Base-by-base conservation (phyloP, 1,140 invertebrate genomes). In the Dufourea novaeangliae region DNA sequence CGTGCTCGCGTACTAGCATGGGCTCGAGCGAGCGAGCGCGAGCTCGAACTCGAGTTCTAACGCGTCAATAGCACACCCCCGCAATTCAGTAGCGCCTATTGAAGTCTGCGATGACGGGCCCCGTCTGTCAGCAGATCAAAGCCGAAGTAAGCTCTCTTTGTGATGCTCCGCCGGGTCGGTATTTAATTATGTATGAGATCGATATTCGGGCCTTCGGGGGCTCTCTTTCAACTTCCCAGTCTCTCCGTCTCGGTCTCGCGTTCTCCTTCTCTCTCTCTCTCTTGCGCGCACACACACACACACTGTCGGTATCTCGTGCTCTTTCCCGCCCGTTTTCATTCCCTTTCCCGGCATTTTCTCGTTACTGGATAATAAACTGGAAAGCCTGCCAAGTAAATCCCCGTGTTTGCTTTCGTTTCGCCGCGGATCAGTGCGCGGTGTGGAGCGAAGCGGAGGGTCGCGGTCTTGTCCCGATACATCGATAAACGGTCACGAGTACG, bases 111-210 rank as follows among this genome's bases (percentile, higher is more conserved):
- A 91, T 91, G 91, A 92, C 89, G 90, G 88, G 87, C 84, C 90
- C 91, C 90, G 91, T 91, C 90, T 91, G 91, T 92, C 91, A 91
- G 90, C 87, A 91, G 91, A 92, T 92, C 91, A 92, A 92, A 92
- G 91, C 90, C 84, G 88, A 89, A 88, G 88, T 87, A 89, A 92
- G 89, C 90, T 91, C 90, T 91, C 90, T 91, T 92, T 92, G 90
- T 91, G 88, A 90, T 91, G 90, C 90, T 91, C 90, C 90, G 87
- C 89, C 85, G 85, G 84, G 88, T 89, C 88, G 89, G 86, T 92
- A 92, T 92, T 92, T 92, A 92, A 91, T 91, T 91, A 92, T 92
- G 90, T 89, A 91, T 90, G 89, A 90, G 89, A 91, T 92, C 91
- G 90, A 92, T 92, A 91, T 90, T 91, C 84, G 87, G 89, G 91